Percentiles rank a stretch among this genome's conserved stretches.
Conservation (phyloP, 2,888 invertebrate species). For the Clanis bilineata region DNA sequence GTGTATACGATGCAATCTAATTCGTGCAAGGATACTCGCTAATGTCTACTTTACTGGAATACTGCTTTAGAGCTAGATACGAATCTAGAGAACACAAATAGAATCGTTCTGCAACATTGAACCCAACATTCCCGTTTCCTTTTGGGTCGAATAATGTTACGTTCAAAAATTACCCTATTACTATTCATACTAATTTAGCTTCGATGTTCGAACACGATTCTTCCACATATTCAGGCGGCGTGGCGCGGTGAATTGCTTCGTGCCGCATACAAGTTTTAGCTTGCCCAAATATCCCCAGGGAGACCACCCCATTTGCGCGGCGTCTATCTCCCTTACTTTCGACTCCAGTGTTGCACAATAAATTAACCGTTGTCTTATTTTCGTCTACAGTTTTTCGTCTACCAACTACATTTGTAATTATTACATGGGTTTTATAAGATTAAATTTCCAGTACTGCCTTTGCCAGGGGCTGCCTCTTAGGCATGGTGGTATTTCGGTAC, state of each 20-base stretch:
- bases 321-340: slow-evolving; percentile 34
- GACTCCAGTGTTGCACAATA: slow-evolving; percentile 43
- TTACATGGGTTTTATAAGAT: neutral
- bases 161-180: slow-evolving; percentile 2
- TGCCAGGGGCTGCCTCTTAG: too few species aligned
- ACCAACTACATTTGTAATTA: slow-evolving; percentile 18
- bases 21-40: neutral
- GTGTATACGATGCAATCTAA: neutral
- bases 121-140: neutral
- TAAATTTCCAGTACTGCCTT: too few species aligned
- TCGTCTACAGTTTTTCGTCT: slow-evolving; percentile 24
- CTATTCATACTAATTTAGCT: slow-evolving; percentile 16
- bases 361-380: slow-evolving; percentile 43
- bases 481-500: too few species aligned
- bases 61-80: neutral
- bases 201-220: slow-evolving; percentile 23
- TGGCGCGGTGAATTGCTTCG: slow-evolving; percentile 47
- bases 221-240: slow-evolving; percentile 41
- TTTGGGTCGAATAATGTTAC: neutral
- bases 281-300: slow-evolving; percentile 39
- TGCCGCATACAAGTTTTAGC: slow-evolving; percentile 56
- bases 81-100: neutral
- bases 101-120: neutral
- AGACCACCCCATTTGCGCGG: slow-evolving; percentile 28
- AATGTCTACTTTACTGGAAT: neutral